These are phyloP conservation scores for Zenarchopterus dispar DNA, from an alignment of 2,797 vertebrate species.

Conservation along the genomic window DNA sequence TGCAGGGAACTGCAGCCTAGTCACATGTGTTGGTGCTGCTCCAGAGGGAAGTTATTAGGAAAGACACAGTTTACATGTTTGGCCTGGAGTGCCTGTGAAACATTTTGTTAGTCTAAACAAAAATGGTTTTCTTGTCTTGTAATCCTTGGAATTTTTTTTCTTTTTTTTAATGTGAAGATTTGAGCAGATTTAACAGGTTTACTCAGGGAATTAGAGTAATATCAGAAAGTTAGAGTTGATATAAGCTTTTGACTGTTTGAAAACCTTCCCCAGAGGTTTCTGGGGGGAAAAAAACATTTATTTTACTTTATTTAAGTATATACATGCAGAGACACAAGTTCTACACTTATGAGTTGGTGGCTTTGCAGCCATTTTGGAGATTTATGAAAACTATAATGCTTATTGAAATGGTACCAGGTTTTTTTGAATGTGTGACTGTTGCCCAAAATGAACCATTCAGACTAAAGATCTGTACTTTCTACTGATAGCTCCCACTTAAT, in stretches of 20 bases:
- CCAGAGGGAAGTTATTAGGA: conserved; percentile 21
- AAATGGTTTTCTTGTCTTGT: conserved; percentile 9
- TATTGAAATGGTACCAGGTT: conserved; percentile 10
- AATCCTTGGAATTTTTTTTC: conserved; percentile 6
- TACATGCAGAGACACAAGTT: neutral
- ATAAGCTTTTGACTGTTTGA: neutral
- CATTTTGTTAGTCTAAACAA: conserved; percentile 11
- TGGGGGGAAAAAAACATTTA: no score
- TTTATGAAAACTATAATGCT: conserved; percentile 6
- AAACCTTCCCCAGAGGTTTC: conserved; percentile 13
- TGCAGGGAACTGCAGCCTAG: conserved; percentile 43
- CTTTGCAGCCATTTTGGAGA: conserved; percentile 4
- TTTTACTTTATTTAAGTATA: no score
- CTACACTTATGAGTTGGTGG: neutral
- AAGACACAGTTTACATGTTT: conserved; percentile 45
- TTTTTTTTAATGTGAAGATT: conserved; percentile 6
- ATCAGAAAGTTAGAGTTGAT: neutral
- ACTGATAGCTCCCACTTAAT: conserved; percentile 4
- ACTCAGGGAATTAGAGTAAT: conserved; percentile 54
- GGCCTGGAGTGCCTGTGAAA: conserved; percentile 18
- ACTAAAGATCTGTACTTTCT: conserved; percentile 6
- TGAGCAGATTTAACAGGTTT: conserved; percentile 24
- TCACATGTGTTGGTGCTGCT: conserved; percentile 25
- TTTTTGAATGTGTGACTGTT: neutral
- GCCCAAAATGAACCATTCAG: neutral